A percentile compares a stretch with the other conserved stretches of the same genome.
Evolutionary conservation across 2,113 vertebrate species (phyloP).

Genomic region (Lophotis ruficrista): DNA sequence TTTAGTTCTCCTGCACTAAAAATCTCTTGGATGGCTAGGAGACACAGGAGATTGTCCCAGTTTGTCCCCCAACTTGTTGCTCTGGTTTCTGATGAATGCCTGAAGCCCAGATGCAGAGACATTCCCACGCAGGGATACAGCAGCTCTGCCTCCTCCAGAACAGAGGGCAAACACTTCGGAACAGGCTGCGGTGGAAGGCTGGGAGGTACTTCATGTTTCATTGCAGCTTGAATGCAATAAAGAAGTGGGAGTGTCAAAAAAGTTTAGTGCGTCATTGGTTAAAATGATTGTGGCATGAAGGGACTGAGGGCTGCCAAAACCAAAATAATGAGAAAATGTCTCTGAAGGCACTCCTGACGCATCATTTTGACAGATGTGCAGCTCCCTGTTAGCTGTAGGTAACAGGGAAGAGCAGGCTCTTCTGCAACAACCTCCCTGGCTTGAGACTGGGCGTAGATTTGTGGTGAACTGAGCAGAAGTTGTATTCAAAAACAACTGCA

Average conservation of each 20-base stretch:
- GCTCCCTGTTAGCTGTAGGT: neutral
- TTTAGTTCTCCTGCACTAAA: neutral
- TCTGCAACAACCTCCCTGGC: neutral
- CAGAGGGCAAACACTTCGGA: neutral
- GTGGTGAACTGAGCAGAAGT: neutral
- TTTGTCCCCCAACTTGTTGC: neutral
- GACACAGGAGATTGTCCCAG: neutral
- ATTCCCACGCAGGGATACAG: neutral
- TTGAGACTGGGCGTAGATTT: neutral
- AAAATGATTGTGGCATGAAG: constrained; percentile 7
- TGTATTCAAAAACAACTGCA: neutral
- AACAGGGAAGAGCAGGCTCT: neutral
- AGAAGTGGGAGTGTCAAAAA: constrained; percentile 10
- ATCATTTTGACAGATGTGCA: neutral
- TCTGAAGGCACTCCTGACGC: neutral
- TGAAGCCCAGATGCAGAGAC: neutral
- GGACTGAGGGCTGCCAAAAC: constrained; percentile 3
- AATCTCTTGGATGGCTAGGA: neutral
- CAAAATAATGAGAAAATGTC: neutral
- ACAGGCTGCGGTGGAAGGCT: neutral
- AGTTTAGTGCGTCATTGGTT: neutral
- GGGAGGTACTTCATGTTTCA: neutral
- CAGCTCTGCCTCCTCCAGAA: neutral
- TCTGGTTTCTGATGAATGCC: neutral
- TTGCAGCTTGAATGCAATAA: neutral